phyloP scores from a whole-genome alignment of 2,113 vertebrate species.

The Ovis canadensis region DNA sequence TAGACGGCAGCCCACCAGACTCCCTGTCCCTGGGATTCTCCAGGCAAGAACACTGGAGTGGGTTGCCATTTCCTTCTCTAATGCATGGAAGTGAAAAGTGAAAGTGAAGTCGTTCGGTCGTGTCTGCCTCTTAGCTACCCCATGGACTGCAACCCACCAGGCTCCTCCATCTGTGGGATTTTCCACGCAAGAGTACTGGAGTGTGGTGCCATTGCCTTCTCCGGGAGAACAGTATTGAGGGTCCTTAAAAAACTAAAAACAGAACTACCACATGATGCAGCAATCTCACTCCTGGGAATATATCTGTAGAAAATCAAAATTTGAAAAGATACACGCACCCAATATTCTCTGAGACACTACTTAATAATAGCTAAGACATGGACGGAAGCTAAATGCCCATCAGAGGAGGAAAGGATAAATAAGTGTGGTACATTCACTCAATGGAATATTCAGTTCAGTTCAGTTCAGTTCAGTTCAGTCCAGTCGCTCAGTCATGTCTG shows the following conservation, averaged over 20 bases:
- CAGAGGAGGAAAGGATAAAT: background rate
- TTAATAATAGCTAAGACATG: background rate
- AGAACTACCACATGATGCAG: background rate
- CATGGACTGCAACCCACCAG: too few species aligned
- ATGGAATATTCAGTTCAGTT: background rate
- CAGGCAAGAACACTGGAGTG: too few species aligned
- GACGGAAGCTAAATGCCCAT: background rate
- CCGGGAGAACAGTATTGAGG: background rate
- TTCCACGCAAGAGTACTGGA: too few species aligned
- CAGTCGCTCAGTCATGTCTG: too few species aligned
- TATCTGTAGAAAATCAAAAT: background rate
- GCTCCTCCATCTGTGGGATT: fast-evolving
- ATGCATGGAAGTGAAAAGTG: too few species aligned
- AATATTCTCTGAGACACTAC: background rate
- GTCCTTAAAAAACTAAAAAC: background rate
- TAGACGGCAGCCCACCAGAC: too few species aligned
- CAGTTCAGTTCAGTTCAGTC: too few species aligned
- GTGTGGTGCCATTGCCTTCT: too few species aligned
- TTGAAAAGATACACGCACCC: background rate
- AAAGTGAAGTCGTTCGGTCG: fast-evolving
- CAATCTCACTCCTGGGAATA: background rate
- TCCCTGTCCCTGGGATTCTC: too few species aligned
- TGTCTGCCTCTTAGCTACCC: too few species aligned
- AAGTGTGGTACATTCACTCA: background rate
- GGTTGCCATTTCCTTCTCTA: too few species aligned